phyloP scores from a whole-genome alignment of 2,888 invertebrate genomes.

The Tenthredo mesomela region DNA sequence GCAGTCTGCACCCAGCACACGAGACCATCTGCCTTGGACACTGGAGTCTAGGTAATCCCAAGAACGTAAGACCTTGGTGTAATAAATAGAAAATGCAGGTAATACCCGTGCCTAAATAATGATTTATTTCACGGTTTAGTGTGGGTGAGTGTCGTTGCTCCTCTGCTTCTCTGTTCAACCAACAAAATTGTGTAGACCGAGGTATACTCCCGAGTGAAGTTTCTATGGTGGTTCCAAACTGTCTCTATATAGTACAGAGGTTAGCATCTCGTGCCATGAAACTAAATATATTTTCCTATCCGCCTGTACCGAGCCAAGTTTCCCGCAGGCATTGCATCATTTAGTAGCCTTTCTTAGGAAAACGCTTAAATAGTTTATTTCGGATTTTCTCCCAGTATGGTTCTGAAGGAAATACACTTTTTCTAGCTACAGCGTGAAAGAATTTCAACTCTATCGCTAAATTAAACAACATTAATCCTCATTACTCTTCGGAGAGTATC shows the following conservation, averaged over 20 bases:
- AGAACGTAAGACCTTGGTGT: slow-evolving; percentile 2
- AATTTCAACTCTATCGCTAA: not conserved
- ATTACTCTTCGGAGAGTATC: not conserved
- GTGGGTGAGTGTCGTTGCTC: not conserved
- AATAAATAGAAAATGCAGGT: slow-evolving; percentile 23
- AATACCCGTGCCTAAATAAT: slow-evolving; percentile 26
- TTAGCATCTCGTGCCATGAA: not conserved
- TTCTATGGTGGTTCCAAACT: not conserved
- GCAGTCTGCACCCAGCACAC: not conserved
- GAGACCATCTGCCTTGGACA: not conserved
- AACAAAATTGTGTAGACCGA: slow-evolving; percentile 2
- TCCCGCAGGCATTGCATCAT: slow-evolving; percentile 41
- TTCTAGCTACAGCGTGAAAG: not conserved
- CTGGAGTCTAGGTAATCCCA: not conserved
- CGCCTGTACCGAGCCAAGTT: slow-evolving; percentile 22
- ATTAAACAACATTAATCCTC: not conserved
- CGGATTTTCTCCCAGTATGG: slow-evolving; percentile 9
- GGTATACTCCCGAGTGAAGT: not conserved
- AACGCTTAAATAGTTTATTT: slow-evolving; percentile 43
- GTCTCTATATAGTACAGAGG: not conserved
- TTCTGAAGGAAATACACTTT: not conserved
- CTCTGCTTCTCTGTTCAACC: not conserved
- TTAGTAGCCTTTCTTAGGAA: slow-evolving; percentile 42
- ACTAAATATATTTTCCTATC: not conserved
- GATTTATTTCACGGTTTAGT: slow-evolving; percentile 7